phyloP scores from a whole-genome alignment of 2,888 invertebrate species.

The Ectemnius continuus region DNA sequence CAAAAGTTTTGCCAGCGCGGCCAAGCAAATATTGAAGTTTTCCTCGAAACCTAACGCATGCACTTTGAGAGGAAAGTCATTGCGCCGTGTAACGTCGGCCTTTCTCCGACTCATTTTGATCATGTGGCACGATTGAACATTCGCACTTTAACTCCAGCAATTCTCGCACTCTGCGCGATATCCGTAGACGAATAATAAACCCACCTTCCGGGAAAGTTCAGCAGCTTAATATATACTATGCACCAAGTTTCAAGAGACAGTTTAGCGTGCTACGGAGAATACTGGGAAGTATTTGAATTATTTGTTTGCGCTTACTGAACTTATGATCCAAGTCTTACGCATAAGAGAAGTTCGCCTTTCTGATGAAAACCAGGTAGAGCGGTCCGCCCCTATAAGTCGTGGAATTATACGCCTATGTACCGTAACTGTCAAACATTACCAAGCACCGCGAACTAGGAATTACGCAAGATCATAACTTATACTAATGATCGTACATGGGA shows the following conservation, averaged over 20 bases:
- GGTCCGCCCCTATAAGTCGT: not conserved
- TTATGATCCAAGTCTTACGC: slow-evolving; percentile 5
- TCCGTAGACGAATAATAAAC: slow-evolving; percentile 20
- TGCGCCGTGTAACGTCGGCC: not conserved
- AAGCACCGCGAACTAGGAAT: not conserved
- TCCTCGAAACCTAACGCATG: not conserved
- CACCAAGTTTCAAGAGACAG: slow-evolving; percentile 5
- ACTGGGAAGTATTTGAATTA: not conserved
- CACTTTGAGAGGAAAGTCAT: not conserved
- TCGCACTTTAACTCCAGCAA: not conserved
- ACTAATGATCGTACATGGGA: not conserved
- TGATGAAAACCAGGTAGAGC: slow-evolving; percentile 23
- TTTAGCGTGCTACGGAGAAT: slow-evolving; percentile 2
- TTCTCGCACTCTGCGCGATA: not conserved
- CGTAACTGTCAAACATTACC: not conserved
- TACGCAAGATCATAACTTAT: not conserved
- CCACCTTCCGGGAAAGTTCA: slow-evolving; percentile 9
- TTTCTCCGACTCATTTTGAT: not conserved
- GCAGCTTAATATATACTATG: not conserved
- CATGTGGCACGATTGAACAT: not conserved
- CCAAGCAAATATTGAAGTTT: not conserved
- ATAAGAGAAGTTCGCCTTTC: slow-evolving; percentile 4
- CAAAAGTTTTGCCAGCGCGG: too few relatives aligned
- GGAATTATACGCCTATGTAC: not conserved
- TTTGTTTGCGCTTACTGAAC: slow-evolving; percentile 8